Base-by-base conservation (phyloP, 1,140 invertebrate genomes). In the Palaemon carinicauda region DNA sequence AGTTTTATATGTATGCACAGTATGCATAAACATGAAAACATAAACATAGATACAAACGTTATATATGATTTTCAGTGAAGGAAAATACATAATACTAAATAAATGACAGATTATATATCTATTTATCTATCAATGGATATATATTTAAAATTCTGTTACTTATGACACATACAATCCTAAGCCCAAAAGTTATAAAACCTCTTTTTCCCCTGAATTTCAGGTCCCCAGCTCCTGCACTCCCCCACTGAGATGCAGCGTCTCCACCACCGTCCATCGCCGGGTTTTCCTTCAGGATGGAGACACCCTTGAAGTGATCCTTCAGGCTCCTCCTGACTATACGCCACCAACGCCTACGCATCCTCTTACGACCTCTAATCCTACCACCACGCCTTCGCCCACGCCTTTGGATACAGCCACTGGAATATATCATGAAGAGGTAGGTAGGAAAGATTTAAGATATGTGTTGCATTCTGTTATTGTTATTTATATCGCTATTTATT, bases 241-340 rank as follows among this genome's bases (percentile, higher is more conserved):
- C 7, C 87, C 87, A 1, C 82, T 88, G n/a, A 80, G 52, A 69
- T 88, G 87, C 31, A 88, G 87, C 77, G 82, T 88, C 29, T 84
- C 87, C 27, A 88, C 87, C n/a, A 88, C 87, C 19, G 87, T 88
- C 21, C 82, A 88, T 78, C 50, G 87, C 56, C 82, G 87, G 14
- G 87, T 88, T 21, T 88, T 85, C 83, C 82, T 88, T 19, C 87
- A 88, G 80, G 87, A 83, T 29, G 87, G 87, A 3, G 87, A 88
- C 82, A 88, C 75, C 5, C 69, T 88, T 5, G 82, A 88, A 33
- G 87, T 88, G 3, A 12, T 88, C 12, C 82, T 88, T 17, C 82
- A 88, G 60, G 78, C 82, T 5, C 82, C 82, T 5, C 82, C 82
- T 12, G 82, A 85, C 50, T 85, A 85, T 56, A 79, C 82, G 12